Evolutionary conservation across 2,888 invertebrate species (phyloP), one percentile per base, ranked within the genome.

Genomic region (Malacosoma neustria): DNA sequence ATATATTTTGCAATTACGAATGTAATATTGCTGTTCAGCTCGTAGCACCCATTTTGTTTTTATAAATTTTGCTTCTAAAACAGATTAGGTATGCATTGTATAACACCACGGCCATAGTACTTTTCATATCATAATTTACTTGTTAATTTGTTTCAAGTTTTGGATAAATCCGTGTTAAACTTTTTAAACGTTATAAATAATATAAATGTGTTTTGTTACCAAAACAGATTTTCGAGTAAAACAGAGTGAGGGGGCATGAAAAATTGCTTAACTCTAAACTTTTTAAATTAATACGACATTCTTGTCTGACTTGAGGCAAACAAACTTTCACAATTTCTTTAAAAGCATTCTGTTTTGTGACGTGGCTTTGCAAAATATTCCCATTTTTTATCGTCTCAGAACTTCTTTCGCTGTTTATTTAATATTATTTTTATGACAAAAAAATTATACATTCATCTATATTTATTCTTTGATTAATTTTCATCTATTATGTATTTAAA

Each of bases 231-330:
- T 39, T 32, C 33, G 35, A 45, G 46, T 44, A 45, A 50, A 48
- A 38, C 40, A 35, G 30, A 46, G 41, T 41, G 41, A 45, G 45
- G 51, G 43, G n/a, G 45, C 38, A 42, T 29, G 32, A 45, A 43
- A 49, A 51, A 45, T 48, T 5, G 9, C 45, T 50, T 54, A 45
- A 49, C 34, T 43, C 39, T 42, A 43, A 56, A 61, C 54, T 56
- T 59, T 59, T 53, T 48, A 51, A 57, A 53, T 58, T 50, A 57
- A 57, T 56, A 38, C 36, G 30, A 45, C 54, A 54, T 59, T 58
- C 53, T 52, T 52, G 48, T 54, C 41, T 35, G 39, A 47, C 47
- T 57, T 43, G 34, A 42, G 43, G 42, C 40, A 36, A 48, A 48
- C 38, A 48, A 61, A 59, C 44, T 61, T 58, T 29, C 41, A 30